Evolutionary conservation across 2,888 invertebrate genomes (phyloP), one percentile per base, ranked within the genome.

Genomic region (Eilema sororculum): DNA sequence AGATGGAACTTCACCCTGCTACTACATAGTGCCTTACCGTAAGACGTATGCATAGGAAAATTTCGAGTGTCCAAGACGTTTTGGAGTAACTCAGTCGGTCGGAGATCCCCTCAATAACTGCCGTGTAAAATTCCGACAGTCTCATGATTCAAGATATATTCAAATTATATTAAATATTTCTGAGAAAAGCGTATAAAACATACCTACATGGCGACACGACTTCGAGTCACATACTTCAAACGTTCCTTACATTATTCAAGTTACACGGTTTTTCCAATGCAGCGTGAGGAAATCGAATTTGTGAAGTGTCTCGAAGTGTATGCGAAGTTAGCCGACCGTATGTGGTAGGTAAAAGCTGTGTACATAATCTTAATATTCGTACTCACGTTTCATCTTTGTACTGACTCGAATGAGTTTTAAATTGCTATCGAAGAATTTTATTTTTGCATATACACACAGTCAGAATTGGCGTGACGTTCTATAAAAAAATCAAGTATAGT

Each of bases 161-260:
- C 73, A 79, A 77, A 78, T 76, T 80, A 80, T 80, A 82, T 84
- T 79, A 71, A 78, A 76, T 75, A 72, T 68, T n/a, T 63, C 62
- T 13, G 37, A 59, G 56, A 30, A 71, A 78, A 62, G 8, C 28
- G 28, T 33, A 3, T 8, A 8, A 33, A 6, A 71, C 68, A 60
- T 56, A 33, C 52, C 20, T 67, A 72, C 58, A 70, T 58, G 65
- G 30, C 65, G 72, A 66, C 60, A 62, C 68, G 73, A 76, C 68
- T 81, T 74, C 69, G n/a, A 37, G 65, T 71, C 68, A 67, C 76
- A 74, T 77, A 80, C 78, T 78, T 84, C 75, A 77, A 83, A 84
- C 79, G 82, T 85, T 88, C 79, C 81, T 84, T 82, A 86, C 81
- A 80, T 86, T 85, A 85, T 84, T 84, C 80, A 84, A 84, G 80